A percentile compares a stretch with the other conserved stretches of the same genome.
Conservation (phyloP, 30 jellyfish, hydroid and myxozoan genomes). For the Aurelia coerulea region DNA sequence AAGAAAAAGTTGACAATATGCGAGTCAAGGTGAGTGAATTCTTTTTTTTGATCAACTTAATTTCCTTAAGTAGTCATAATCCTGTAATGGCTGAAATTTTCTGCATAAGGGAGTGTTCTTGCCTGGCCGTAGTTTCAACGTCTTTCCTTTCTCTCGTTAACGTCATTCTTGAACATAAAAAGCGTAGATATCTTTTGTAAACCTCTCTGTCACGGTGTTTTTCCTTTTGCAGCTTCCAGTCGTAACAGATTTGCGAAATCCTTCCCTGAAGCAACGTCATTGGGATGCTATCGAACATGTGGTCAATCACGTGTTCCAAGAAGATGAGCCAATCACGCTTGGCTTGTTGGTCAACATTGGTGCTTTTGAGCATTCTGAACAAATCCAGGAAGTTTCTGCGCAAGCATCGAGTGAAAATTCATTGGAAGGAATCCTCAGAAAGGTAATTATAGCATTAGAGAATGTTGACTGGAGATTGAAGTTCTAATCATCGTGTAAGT, state of each 20-base stretch:
- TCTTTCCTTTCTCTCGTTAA: too few species aligned
- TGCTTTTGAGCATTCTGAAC: constrained; percentile 93
- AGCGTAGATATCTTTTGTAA: too few species aligned
- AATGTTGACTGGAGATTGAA: not conserved
- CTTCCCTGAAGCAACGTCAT: constrained; percentile 94
- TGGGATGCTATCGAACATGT: constrained; percentile 95
- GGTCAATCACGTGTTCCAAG: constrained; percentile 75
- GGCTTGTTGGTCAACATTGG: constrained; percentile 88
- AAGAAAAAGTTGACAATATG: constrained; percentile 93
- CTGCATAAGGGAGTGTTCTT: too few species aligned
- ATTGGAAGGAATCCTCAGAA: constrained; percentile 91
- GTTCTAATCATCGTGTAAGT: too few species aligned
- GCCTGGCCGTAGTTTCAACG: too few species aligned
- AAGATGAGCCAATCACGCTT: constrained; percentile 79
- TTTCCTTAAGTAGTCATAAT: too few species aligned
- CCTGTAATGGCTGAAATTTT: too few species aligned
- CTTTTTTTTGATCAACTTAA: not conserved
- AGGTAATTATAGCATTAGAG: constrained; percentile 38
- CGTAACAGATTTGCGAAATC: constrained; percentile 91
- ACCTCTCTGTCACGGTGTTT: too few species aligned
- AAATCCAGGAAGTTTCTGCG: constrained; percentile 91
- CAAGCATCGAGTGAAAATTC: constrained; percentile 99
- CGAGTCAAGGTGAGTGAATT: constrained; percentile 81
- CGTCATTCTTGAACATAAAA: too few species aligned
- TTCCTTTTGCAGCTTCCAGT: constrained; percentile 80